phyloP scores from a whole-genome alignment of 2,797 vertebrate genomes.

The Acestrorhynchus altus region DNA sequence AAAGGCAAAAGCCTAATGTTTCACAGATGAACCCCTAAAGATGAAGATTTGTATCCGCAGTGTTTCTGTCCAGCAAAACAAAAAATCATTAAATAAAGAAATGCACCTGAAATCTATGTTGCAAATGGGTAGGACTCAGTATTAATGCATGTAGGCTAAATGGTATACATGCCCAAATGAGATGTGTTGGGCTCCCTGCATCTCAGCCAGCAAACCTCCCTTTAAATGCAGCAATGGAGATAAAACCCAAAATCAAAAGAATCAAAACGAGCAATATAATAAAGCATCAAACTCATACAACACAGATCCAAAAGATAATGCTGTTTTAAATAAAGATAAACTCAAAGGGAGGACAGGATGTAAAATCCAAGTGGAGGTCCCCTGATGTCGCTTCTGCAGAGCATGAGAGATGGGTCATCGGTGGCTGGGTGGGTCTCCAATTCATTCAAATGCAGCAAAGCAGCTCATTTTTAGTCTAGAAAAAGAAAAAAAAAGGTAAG shows the following conservation, averaged over 20 bases:
- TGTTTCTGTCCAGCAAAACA: slow-evolving; percentile 34
- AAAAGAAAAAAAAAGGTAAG: background rate
- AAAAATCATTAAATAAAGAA: slow-evolving; percentile 32
- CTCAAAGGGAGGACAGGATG: slow-evolving; percentile 10
- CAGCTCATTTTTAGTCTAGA: slow-evolving; percentile 49
- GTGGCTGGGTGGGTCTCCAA: slow-evolving; percentile 2
- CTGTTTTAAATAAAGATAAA: slow-evolving; percentile 8
- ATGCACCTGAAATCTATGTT: slow-evolving; percentile 58
- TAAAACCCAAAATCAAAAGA: slow-evolving; percentile 13
- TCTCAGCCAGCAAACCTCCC: slow-evolving; percentile 38
- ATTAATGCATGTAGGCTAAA: slow-evolving; percentile 47
- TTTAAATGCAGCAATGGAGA: slow-evolving; percentile 35
- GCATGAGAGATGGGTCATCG: background rate
- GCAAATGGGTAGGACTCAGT: slow-evolving; percentile 54
- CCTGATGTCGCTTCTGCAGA: slow-evolving; percentile 30
- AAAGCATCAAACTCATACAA: slow-evolving; percentile 43
- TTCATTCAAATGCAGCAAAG: slow-evolving; percentile 20
- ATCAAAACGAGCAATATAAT: slow-evolving; percentile 26
- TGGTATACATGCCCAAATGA: slow-evolving; percentile 43
- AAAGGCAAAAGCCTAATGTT: slow-evolving; percentile 16
- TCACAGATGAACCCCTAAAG: slow-evolving; percentile 24
- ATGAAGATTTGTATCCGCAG: slow-evolving; percentile 22
- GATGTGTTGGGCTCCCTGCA: slow-evolving; percentile 25
- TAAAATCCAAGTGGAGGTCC: slow-evolving; percentile 38
- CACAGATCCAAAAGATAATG: slow-evolving; percentile 33